phyloP scores from a whole-genome alignment of 2,113 vertebrate species.

The Mormoops blainvillei region DNA sequence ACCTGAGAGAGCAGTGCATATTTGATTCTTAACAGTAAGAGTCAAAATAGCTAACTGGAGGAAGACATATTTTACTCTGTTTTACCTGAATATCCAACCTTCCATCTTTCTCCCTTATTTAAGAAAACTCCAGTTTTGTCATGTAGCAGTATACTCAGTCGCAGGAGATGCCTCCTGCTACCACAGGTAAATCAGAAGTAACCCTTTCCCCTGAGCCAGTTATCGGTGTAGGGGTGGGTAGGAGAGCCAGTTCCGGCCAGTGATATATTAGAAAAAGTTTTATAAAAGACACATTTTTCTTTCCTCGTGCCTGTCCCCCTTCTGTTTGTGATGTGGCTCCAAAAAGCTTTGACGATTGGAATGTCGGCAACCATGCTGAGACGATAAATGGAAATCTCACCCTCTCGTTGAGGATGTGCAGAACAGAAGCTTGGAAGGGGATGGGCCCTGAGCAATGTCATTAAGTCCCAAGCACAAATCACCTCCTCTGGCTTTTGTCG shows the following conservation, averaged over 20 bases:
- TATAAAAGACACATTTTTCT: neutral
- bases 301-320: neutral
- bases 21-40: neutral
- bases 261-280: neutral
- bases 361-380: neutral
- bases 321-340: neutral
- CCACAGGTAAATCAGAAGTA: neutral
- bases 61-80: neutral
- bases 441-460: neutral
- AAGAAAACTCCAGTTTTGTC: neutral
- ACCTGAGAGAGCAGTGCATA: neutral
- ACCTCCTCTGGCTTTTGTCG: neutral
- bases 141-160: neutral
- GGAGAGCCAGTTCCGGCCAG: neutral
- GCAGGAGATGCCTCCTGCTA: neutral
- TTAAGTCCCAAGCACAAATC: neutral
- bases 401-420: neutral
- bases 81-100: neutral
- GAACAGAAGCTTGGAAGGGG: neutral
- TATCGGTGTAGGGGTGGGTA: neutral
- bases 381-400: neutral
- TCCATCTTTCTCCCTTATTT: neutral
- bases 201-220: neutral
- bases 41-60: neutral
- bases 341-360: neutral